These are phyloP conservation scores for Falco rusticolus DNA, from an alignment of 2,797 vertebrate species.

Conservation along the genomic window DNA sequence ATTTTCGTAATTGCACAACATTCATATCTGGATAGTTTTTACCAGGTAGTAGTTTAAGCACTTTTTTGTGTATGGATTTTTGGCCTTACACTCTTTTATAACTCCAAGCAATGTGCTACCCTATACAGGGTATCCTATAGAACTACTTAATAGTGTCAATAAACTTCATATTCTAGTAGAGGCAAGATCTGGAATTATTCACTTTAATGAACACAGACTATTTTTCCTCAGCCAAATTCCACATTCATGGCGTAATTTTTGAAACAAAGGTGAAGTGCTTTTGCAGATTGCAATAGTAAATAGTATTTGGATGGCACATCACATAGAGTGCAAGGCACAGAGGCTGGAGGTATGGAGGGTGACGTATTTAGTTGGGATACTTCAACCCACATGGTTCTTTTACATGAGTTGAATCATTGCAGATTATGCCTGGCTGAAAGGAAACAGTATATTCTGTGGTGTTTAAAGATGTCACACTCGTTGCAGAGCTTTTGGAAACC, in stretches of 20 bases:
- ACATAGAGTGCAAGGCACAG: neutral
- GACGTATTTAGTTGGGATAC: neutral
- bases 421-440: constrained; percentile 56
- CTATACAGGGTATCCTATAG: too few relatives aligned
- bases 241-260: neutral
- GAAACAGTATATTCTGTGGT: constrained; percentile 37
- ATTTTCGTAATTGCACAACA: neutral
- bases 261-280: constrained; percentile 10
- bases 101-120: neutral
- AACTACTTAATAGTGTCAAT: neutral
- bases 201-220: neutral
- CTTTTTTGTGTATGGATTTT: neutral
- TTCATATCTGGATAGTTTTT: neutral
- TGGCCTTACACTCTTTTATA: neutral
- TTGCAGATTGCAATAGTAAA: neutral
- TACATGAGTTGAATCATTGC: neutral
- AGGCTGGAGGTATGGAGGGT: neutral
- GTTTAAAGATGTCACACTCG: constrained; percentile 40
- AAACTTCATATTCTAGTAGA: neutral
- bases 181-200: neutral
- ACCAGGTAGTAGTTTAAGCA: neutral
- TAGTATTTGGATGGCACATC: neutral
- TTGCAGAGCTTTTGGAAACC: constrained; percentile 52
- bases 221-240: neutral
- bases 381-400: constrained; percentile 31